Evolutionary conservation across 2,113 vertebrate species (phyloP).

Genomic region (Neodontobutis hainanensis): DNA sequence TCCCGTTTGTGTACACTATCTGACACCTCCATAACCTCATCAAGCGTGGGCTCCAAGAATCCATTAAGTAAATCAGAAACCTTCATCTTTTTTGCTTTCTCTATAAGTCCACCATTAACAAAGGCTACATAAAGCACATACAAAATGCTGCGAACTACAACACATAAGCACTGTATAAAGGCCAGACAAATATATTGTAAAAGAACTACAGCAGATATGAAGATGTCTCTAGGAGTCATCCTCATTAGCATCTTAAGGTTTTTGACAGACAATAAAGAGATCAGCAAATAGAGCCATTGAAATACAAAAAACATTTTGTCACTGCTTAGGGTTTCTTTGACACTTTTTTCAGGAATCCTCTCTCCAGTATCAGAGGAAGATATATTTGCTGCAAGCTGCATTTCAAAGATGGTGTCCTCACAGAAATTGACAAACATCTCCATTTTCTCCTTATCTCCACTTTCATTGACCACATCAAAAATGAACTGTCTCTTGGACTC

Average conservation of each 20-base stretch:
- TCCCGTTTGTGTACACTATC: constrained; percentile 74
- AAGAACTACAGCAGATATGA: constrained; percentile 73
- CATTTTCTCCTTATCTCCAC: constrained; percentile 96
- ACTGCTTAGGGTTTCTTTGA: constrained; percentile 71
- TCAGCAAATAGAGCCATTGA: constrained; percentile 77
- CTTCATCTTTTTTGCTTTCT: constrained; percentile 87
- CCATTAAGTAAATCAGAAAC: constrained; percentile 86
- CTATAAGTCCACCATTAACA: constrained; percentile 87
- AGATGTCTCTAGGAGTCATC: constrained; percentile 86
- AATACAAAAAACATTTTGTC: constrained; percentile 76
- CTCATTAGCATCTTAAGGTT: constrained; percentile 87
- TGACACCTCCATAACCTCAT: constrained; percentile 83
- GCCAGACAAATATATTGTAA: constrained; percentile 77
- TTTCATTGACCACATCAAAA: constrained; percentile 94
- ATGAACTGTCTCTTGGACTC: constrained; percentile 97
- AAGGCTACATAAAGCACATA: constrained; percentile 84
- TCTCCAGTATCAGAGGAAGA: constrained; percentile 82
- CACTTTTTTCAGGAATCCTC: constrained; percentile 78
- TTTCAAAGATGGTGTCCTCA: constrained; percentile 97
- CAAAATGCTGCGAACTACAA: constrained; percentile 75
- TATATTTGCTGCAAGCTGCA: constrained; percentile 95
- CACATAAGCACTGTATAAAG: constrained; percentile 75
- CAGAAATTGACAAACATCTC: constrained; percentile 97
- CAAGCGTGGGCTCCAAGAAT: constrained; percentile 90
- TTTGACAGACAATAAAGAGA: constrained; percentile 84